Conservation (phyloP, 1,140 invertebrate genomes). For the Achroia grisella region DNA sequence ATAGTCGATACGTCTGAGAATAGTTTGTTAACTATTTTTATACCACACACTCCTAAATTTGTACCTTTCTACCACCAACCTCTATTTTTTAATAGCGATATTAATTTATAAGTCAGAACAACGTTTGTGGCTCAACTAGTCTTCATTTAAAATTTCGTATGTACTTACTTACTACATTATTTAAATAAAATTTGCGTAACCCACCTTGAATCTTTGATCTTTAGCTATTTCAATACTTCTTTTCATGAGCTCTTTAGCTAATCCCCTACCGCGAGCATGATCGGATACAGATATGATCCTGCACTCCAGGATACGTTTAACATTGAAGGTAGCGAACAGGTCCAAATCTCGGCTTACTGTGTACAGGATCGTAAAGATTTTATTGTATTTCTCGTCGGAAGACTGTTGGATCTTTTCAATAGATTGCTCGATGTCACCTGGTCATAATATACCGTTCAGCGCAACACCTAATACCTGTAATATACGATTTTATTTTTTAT, state of each 20-base stretch:
- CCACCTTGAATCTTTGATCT: constrained; percentile 81
- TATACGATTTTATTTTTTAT: neutral
- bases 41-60: no score
- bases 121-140: no score
- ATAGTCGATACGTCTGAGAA: no score
- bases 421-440: constrained; percentile 64
- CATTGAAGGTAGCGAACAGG: constrained; percentile 73
- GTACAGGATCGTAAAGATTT: constrained; percentile 64
- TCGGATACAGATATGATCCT: constrained; percentile 85
- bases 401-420: constrained; percentile 55
- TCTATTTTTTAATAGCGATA: no score
- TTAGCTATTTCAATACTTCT: constrained; percentile 78
- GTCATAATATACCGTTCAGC: constrained; percentile 63
- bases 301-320: constrained; percentile 85
- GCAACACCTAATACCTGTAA: constrained; percentile 57
- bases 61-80: no score
- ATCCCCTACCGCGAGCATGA: constrained; percentile 79
- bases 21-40: no score
- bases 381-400: constrained; percentile 58
- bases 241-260: constrained; percentile 81
- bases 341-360: constrained; percentile 54
- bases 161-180: no score
- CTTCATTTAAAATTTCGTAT: no score
- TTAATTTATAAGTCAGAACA: no score
- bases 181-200: no score